Evolutionary conservation across 2,888 invertebrate species (phyloP).

Genomic region (Anthophora plumipes): DNA sequence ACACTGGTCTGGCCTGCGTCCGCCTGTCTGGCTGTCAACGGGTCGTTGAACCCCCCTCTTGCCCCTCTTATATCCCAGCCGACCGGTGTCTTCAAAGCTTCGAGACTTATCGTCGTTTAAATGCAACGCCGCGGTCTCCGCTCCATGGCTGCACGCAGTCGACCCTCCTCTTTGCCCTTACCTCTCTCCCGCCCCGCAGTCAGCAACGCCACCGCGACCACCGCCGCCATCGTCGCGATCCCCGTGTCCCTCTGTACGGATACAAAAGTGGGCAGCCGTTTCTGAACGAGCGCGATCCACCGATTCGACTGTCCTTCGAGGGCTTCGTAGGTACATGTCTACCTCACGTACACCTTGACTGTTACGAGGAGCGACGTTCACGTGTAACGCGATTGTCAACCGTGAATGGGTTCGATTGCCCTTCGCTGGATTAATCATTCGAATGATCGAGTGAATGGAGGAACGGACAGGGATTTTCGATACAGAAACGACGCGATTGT

Average conservation of each 20-base stretch:
- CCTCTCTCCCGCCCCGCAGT: background rate
- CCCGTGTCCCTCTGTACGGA: slow-evolving; percentile 17
- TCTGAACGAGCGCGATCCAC: slow-evolving; percentile 39
- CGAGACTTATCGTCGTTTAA: slow-evolving; percentile 77
- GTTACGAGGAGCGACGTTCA: background rate
- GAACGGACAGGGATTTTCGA: slow-evolving; percentile 1
- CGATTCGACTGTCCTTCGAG: slow-evolving; percentile 58
- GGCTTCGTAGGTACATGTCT: slow-evolving; percentile 7
- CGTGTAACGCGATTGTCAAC: slow-evolving; percentile 30
- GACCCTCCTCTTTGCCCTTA: slow-evolving; percentile 42
- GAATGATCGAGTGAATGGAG: slow-evolving; percentile 26
- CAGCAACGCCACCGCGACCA: background rate
- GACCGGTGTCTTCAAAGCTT: slow-evolving; percentile 84
- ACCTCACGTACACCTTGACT: too few relatives aligned
- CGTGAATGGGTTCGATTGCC: slow-evolving; percentile 38
- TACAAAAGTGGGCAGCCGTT: slow-evolving; percentile 54
- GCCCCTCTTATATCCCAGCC: slow-evolving; percentile 87
- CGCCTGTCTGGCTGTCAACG: slow-evolving; percentile 82
- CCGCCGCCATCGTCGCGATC: slow-evolving; percentile 6
- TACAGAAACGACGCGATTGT: background rate
- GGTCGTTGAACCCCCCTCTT: slow-evolving; percentile 85
- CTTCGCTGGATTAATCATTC: slow-evolving; percentile 42
- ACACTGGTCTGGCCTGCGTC: slow-evolving; percentile 85
- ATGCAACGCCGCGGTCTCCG: slow-evolving; percentile 69
- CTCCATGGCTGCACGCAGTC: slow-evolving; percentile 65